phyloP scores from a whole-genome alignment of 2,113 vertebrate genomes.

The Acrocephalus kingi region DNA sequence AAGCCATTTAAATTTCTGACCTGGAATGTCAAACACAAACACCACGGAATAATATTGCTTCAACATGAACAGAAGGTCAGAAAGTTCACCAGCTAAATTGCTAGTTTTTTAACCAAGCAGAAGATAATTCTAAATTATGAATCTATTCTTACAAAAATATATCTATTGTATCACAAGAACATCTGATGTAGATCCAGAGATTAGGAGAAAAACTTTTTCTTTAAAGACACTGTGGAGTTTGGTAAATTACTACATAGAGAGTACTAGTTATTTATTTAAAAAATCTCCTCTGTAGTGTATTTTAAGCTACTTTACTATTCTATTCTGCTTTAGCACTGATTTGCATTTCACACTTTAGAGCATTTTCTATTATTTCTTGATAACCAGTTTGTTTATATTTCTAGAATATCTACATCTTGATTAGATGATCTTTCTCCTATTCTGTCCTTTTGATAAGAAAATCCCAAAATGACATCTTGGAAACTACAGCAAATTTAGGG shows the following conservation, averaged over 20 bases:
- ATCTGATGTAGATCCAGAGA: not conserved
- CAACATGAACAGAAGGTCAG: not conserved
- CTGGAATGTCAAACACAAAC: conserved; percentile 6
- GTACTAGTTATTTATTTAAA: not conserved
- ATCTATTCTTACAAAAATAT: not conserved
- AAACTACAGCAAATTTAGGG: not conserved
- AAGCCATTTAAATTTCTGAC: conserved; percentile 33
- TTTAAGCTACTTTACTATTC: not conserved
- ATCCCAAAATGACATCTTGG: not conserved
- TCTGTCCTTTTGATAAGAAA: not conserved
- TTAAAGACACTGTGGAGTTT: not conserved
- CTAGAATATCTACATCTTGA: not conserved
- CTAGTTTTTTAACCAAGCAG: not conserved
- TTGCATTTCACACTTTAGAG: not conserved
- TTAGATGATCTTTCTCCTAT: not conserved
- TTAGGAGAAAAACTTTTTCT: not conserved
- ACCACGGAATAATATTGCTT: not conserved
- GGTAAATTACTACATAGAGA: not conserved
- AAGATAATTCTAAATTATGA: not conserved
- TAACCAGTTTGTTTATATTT: not conserved
- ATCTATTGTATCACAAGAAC: not conserved
- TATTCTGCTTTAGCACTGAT: not conserved
- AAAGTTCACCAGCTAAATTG: not conserved
- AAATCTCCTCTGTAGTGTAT: rapidly evolving
- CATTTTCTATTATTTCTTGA: not conserved